Evolutionary conservation across 2,888 invertebrate genomes (phyloP), one percentile per base, ranked within the genome.

Genomic region (Orthosia gothica): DNA sequence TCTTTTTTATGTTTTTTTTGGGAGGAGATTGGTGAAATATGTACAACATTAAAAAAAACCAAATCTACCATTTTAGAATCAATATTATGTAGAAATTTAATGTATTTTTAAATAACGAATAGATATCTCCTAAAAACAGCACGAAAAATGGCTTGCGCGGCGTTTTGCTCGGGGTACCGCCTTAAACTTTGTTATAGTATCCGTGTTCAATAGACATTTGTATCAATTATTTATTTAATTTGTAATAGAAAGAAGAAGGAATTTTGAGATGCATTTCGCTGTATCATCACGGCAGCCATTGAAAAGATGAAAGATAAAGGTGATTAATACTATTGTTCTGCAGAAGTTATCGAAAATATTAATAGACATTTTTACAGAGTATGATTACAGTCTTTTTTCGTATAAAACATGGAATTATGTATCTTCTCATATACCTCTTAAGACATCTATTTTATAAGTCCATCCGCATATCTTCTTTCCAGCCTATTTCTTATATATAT

Each of bases 181-280:
- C n/a, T n/a, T n/a, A n/a, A n/a, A 50, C n/a, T 61, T 50, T 65
- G 57, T 58, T 67, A 15, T 50, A 12, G 18, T 50, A 55, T 66
- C 49, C 45, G 50, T 65, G 59, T 58, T 63, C 59, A 67, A 58
- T 72, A 54, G 45, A 64, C 50, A 61, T 65, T 75, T 11, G 5
- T 32, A 63, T 32, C 52, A 54, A 66, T 72, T 68, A 54, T 78
- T 65, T 62, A 40, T 82, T 76, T 67, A 57, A 78, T 67, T 54
- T 23, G 0, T 67, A 40, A 55, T 58, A 52, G 52, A 63, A 80
- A 67, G 66, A 47, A 4, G 54, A 26, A 63, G 55, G 20, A 32
- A 18, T n/a, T 23, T 66, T 0, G 1, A 47, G 12, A 26, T 20
- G 3, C 40, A 26, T 57, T 45, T 52, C 16, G 26, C 3, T 23